Base-by-base conservation (phyloP, 2,797 vertebrate species). In the Microctenopoma steveboyesi region DNA sequence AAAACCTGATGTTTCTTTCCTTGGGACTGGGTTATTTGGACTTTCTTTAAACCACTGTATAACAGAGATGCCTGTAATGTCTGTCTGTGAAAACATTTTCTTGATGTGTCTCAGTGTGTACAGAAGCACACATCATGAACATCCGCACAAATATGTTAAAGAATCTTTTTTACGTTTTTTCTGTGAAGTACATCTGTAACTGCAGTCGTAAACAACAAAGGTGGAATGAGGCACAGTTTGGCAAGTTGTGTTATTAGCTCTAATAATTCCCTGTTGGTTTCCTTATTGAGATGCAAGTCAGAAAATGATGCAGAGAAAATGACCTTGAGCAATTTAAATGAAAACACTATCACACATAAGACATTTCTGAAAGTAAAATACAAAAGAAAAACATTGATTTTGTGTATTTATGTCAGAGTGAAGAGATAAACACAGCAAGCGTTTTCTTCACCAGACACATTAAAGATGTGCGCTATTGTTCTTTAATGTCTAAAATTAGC, bases 1-100 rank as follows among this genome's bases (percentile, higher is more conserved):
- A 60, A 71, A 78, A 52, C 33, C 61, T 73, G 10, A 14, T 73
- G 62, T 56, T 78, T 63, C 56, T 53, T 37, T 74, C 61, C 69
- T 74, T 28, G 12, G 68, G 68, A 57, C 75, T 65, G 39, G n/a
- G 46, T 49, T 67, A 54, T 74, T 74, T 71, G 65, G 0, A 52
- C 57, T 64, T 68, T 53, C 39, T 42, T 1, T 39, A 61, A 18
- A 64, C 61, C 49, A 74, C 48, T 45, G 49, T 67, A 49, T 63
- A 64, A 74, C 27, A 50, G 67, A 62, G 59, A 55, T 48, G 25
- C 42, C 47, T 66, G 63, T 71, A 63, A 72, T 61, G 28, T 68
- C 53, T 72, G 61, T 70, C 43, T 47, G 37, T 64, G 25, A 25
- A 63, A 74, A 43, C 64, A 8, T 53, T 57, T 58, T 67, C 35